Evolutionary conservation across 2,113 vertebrate species (phyloP).

Genomic region (Vicugna pacos): DNA sequence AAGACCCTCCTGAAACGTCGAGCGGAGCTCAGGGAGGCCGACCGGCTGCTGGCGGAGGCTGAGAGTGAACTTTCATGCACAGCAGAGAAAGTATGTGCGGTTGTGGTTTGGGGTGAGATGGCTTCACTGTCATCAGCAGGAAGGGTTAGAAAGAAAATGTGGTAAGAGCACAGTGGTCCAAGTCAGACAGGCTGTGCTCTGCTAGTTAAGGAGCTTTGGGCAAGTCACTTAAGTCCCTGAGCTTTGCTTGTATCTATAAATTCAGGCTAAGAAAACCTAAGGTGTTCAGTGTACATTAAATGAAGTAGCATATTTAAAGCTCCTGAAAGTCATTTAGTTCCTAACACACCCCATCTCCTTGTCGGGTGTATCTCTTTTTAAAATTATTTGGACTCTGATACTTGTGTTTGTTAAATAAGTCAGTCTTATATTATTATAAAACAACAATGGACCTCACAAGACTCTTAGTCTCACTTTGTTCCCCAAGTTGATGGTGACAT

Average conservation of each 20-base stretch:
- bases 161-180: neutral
- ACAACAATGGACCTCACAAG: neutral
- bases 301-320: neutral
- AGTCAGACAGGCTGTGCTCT: neutral
- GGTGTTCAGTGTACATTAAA: neutral
- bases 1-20: conserved; percentile 91
- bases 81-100: conserved; percentile 86
- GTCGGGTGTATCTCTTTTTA: neutral
- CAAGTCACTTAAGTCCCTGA: neutral
- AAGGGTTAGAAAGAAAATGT: neutral
- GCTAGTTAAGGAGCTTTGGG: neutral
- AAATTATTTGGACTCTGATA: neutral
- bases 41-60: conserved; percentile 91
- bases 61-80: conserved; percentile 88
- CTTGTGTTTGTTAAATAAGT: neutral
- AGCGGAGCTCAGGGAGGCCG: conserved; percentile 92
- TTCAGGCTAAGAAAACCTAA: neutral
- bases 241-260: neutral
- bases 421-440: neutral
- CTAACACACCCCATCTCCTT: neutral
- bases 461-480: conserved; percentile 21
- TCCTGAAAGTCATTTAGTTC: neutral
- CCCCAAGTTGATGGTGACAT: conserved; percentile 7
- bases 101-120: neutral
- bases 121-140: neutral